Conservation (phyloP, 2,888 invertebrate species). For the Caenorhabditis sp. region DNA sequence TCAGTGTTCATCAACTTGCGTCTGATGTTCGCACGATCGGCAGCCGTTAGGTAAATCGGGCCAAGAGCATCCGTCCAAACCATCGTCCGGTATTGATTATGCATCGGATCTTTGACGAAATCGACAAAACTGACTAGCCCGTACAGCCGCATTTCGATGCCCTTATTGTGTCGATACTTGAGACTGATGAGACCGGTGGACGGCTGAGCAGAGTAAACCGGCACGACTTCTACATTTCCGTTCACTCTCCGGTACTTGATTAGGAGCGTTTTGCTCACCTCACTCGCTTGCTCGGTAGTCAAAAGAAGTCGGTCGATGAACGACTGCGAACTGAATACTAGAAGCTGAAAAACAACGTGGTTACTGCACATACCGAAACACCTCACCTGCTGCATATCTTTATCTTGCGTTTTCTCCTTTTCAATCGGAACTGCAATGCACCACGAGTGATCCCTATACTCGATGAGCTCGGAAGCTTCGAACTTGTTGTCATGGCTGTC, state of each 20-base stretch:
- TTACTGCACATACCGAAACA: neutral
- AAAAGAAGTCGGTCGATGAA: slow-evolving; percentile 23
- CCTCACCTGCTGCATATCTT: neutral
- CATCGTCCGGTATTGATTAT: slow-evolving; percentile 2
- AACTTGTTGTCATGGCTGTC: slow-evolving; percentile 31
- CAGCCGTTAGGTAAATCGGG: slow-evolving; percentile 14
- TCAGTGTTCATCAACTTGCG: slow-evolving; percentile 1
- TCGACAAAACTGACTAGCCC: slow-evolving; percentile 29
- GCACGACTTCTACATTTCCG: neutral
- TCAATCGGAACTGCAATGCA: slow-evolving; percentile 10
- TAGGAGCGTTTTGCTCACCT: slow-evolving; percentile 6
- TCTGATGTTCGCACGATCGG: slow-evolving; percentile 28
- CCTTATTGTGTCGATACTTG: slow-evolving; percentile 27
- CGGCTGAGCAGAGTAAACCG: slow-evolving; percentile 20
- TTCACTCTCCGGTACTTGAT: slow-evolving; percentile 16
- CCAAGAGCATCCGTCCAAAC: slow-evolving; percentile 48
- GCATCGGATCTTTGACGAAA: slow-evolving; percentile 7
- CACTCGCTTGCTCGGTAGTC: neutral
- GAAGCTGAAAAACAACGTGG: slow-evolving; percentile 12
- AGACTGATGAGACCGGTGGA: slow-evolving; percentile 33
- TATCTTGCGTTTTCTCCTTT: slow-evolving; percentile 5
- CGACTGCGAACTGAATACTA: slow-evolving; percentile 35
- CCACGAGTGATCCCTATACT: slow-evolving; percentile 16
- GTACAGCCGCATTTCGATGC: slow-evolving; percentile 29
- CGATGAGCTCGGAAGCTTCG: slow-evolving; percentile 25